Evolutionary conservation across 2,113 vertebrate species (phyloP), one percentile per base, ranked within the genome.

Genomic region (Chlamydotis undulata): DNA sequence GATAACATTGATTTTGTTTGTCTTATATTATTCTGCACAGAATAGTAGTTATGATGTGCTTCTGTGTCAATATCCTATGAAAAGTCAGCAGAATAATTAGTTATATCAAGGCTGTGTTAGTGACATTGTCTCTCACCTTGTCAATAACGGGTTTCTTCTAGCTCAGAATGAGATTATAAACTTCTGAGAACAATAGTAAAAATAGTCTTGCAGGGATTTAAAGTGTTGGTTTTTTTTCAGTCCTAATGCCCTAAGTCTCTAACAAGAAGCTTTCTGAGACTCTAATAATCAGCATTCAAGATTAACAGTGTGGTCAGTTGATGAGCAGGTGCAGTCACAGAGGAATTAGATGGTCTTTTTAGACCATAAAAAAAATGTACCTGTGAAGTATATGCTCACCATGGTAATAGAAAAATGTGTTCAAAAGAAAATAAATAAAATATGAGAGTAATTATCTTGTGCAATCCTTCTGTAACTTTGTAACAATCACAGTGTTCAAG

Each of bases 1-100:
- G 68, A 53, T 65, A 61, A 43, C 37, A 90, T 47, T 83, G 69
- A 81, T 87, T 97, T 91, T 89, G 56, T 92, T 95, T 94, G 60
- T 77, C 74, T 87, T 93, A 35, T 31, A 73, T 68, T 91, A 60
- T 39, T 91, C 65, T 63, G 37, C 26, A 41, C 23, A 82, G 35
- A 87, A 89, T 19, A 78, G 53, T 26, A 64, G 37, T 53, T 56
- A n/a, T 43, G 35, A 89, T 81, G 64, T 49, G 15, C 50, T 71
- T 90, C 49, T 93, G 26, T 64, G 64, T 68, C 88, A 89, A 71
- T 91, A 90, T 47, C 26, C 29, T 37, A 45, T 19, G 39, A 77
- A 86, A 89, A 95, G 29, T 6, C 31, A 73, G 56, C 31, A 87
- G 47, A 87, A 85, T 65, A 77, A 80, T 91, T 92, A 82, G 29